Evolutionary conservation across 2,888 invertebrate species (phyloP).

Genomic region (Margaritifera margaritifera): DNA sequence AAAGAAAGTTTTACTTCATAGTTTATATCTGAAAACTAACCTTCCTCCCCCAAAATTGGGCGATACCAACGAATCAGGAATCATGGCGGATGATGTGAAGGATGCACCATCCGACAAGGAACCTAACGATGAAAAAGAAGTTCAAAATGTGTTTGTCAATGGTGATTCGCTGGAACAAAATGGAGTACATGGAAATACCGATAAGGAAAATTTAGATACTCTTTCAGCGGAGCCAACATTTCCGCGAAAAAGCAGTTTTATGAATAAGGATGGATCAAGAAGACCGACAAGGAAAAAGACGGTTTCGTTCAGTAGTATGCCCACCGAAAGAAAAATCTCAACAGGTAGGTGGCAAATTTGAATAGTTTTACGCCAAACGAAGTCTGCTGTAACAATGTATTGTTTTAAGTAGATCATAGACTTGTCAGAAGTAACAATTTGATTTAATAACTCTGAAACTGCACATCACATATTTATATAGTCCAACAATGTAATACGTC

Average conservation of each 20-base stretch:
- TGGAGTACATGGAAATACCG: constrained; percentile 39
- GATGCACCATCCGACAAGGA: constrained; percentile 44
- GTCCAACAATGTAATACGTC: too few species aligned
- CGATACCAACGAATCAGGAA: constrained; percentile 35
- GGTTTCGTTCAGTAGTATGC: constrained; percentile 73
- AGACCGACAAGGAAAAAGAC: constrained; percentile 70
- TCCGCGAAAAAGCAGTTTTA: constrained; percentile 71
- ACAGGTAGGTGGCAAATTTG: constrained; percentile 73
- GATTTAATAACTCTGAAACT: too few species aligned
- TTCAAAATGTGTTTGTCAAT: constrained; percentile 61
- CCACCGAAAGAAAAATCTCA: constrained; percentile 75
- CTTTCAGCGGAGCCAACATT: constrained; percentile 47
- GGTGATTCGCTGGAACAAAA: constrained; percentile 53
- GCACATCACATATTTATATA: too few species aligned
- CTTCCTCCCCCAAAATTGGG: constrained; percentile 23
- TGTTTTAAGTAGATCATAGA: too few species aligned
- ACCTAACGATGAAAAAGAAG: constrained; percentile 38
- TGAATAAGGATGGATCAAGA: constrained; percentile 49
- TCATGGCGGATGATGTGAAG: constrained; percentile 61
- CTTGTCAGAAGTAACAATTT: too few species aligned
- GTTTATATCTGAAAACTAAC: not conserved
- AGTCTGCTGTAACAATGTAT: too few species aligned
- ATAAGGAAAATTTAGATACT: constrained; percentile 43
- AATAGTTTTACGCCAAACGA: too few species aligned
- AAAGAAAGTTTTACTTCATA: not conserved